Evolutionary conservation across 1,140 invertebrate genomes (phyloP).

Genomic region (Bombus huntii): DNA sequence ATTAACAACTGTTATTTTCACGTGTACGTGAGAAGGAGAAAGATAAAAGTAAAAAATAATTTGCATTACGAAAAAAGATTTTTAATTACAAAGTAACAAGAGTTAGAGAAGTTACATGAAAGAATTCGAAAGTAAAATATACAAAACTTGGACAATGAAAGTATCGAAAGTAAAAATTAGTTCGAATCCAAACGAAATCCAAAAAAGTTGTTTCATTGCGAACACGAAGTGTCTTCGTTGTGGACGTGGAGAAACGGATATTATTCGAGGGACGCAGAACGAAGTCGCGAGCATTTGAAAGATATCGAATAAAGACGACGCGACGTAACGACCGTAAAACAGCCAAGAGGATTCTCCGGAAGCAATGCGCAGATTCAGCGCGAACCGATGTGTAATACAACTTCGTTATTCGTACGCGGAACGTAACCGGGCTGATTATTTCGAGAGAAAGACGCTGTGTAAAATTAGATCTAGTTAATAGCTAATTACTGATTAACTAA

Average conservation of each 20-base stretch:
- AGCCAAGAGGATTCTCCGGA: not conserved
- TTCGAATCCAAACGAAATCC: not conserved
- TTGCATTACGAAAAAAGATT: too few species aligned
- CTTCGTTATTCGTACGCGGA: not conserved
- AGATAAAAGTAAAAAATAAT: too few species aligned
- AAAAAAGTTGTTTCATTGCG: not conserved
- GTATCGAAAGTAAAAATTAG: not conserved
- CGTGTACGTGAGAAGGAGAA: too few species aligned
- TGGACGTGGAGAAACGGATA: not conserved
- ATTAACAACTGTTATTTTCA: too few species aligned
- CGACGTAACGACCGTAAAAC: conserved; percentile 14
- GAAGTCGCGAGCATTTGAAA: not conserved
- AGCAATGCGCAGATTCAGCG: conserved; percentile 19
- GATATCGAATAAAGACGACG: not conserved
- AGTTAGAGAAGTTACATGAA: not conserved
- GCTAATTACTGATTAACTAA: not conserved
- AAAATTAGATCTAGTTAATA: conserved; percentile 1
- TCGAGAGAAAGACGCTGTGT: not conserved
- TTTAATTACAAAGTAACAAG: not conserved
- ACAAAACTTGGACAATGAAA: not conserved
- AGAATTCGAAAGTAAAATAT: not conserved
- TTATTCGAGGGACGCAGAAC: not conserved
- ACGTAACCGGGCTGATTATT: not conserved
- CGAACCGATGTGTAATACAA: not conserved
- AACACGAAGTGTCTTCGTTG: not conserved